These are phyloP conservation scores for Thamnophis elegans DNA, from an alignment of 2,797 vertebrate species.

Conservation along the genomic window DNA sequence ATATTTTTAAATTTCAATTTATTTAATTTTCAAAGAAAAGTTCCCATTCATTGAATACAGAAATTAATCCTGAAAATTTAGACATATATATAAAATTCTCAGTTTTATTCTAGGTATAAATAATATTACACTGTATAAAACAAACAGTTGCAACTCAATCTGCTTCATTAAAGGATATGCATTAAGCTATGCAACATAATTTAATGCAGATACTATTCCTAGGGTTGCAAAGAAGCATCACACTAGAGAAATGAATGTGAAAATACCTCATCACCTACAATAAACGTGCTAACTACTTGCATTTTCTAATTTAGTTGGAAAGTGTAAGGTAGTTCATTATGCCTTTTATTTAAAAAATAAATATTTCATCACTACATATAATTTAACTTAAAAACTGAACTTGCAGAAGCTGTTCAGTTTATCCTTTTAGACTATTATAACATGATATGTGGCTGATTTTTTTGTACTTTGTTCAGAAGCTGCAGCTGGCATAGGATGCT, in stretches of 20 bases:
- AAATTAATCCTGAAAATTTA: too few relatives aligned
- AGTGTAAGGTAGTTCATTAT: not conserved
- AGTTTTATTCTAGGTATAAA: not conserved
- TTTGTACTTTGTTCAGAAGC: not conserved
- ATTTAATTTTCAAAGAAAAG: too few relatives aligned
- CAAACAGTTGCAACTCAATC: not conserved
- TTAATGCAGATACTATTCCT: not conserved
- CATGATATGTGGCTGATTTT: not conserved
- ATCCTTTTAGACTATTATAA: not conserved
- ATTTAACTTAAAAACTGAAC: not conserved
- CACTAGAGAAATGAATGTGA: not conserved
- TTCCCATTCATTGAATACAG: too few relatives aligned
- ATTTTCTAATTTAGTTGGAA: not conserved
- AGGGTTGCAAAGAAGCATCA: not conserved
- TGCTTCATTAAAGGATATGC: not conserved
- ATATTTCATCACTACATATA: constrained; percentile 13
- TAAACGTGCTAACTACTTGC: not conserved
- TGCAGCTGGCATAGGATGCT: not conserved
- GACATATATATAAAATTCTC: not conserved
- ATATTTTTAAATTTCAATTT: too few relatives aligned
- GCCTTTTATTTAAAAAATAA: not conserved
- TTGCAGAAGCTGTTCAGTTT: not conserved
- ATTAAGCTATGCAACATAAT: not conserved
- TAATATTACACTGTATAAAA: not conserved
- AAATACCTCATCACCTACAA: not conserved